Conservation (phyloP, 2,797 vertebrate genomes). For the Sternotherus odoratus region DNA sequence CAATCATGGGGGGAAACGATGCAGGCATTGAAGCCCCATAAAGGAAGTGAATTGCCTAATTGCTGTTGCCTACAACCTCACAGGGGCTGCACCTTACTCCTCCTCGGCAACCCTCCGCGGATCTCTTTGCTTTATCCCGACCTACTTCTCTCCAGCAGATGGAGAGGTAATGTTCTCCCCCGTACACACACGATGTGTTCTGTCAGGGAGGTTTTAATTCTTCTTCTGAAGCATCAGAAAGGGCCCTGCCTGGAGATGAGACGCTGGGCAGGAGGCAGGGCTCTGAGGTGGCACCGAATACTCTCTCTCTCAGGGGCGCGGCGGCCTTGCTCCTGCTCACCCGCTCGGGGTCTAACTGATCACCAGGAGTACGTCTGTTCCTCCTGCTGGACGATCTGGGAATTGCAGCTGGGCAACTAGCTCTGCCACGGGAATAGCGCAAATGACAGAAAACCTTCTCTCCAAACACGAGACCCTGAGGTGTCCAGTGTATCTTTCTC, state of each 20-base stretch:
- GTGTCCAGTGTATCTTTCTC: not conserved
- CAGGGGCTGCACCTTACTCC: not conserved
- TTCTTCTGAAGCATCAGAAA: not conserved
- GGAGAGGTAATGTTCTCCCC: not conserved
- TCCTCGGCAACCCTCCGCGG: not conserved
- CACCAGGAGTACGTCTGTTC: not conserved
- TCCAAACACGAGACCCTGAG: not conserved
- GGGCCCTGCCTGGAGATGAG: not conserved
- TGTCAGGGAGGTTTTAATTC: not conserved
- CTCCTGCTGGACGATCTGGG: not conserved
- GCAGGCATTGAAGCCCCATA: rapidly evolving
- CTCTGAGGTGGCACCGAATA: not conserved
- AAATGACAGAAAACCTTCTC: not conserved
- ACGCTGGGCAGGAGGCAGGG: not conserved
- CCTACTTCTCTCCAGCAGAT: not conserved
- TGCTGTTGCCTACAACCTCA: not conserved
- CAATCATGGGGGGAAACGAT: not conserved
- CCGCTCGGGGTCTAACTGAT: not conserved
- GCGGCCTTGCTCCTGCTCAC: not conserved
- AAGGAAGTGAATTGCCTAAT: not conserved
- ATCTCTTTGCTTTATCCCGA: not conserved
- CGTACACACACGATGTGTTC: not conserved
- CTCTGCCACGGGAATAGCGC: not conserved
- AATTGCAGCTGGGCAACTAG: not conserved
- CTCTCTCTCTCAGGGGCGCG: not conserved